Evolutionary conservation across 1,140 invertebrate species (phyloP).

Genomic region (Conopomorpha cramerella): DNA sequence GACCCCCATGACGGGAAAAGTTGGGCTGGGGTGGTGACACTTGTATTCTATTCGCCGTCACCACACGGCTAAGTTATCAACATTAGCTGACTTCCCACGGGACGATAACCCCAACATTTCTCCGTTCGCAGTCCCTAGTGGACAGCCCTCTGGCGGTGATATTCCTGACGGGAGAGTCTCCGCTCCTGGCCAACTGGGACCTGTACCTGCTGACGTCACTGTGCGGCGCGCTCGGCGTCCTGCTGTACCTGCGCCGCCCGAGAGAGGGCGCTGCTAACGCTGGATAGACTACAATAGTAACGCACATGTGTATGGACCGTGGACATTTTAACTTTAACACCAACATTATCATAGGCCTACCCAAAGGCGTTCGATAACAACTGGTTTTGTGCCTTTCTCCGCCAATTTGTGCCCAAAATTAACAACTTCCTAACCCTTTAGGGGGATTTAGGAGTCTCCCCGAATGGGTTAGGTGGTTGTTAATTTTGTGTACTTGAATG

Average conservation of each 20-base stretch:
- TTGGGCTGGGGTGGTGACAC: too few relatives aligned
- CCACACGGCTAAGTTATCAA: neutral
- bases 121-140: constrained; percentile 34
- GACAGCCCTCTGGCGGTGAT: constrained; percentile 70
- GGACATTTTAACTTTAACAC: too few relatives aligned
- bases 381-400: too few relatives aligned
- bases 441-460: too few relatives aligned
- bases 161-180: constrained; percentile 66
- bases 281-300: constrained; percentile 1
- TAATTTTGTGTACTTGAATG: too few relatives aligned
- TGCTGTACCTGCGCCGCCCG: constrained; percentile 78
- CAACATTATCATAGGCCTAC: too few relatives aligned
- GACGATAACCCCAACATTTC: constrained; percentile 1
- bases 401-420: too few relatives aligned
- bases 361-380: too few relatives aligned
- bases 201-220: constrained; percentile 87
- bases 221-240: constrained; percentile 78
- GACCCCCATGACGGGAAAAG: neutral
- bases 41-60: too few relatives aligned
- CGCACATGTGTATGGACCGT: neutral
- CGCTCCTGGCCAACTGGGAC: constrained; percentile 90
- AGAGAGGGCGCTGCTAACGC: constrained; percentile 41
- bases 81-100: neutral
- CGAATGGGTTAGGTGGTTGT: too few relatives aligned
- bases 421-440: too few relatives aligned